phyloP scores from a whole-genome alignment of 2,113 vertebrate genomes.

The Procapra przewalskii region DNA sequence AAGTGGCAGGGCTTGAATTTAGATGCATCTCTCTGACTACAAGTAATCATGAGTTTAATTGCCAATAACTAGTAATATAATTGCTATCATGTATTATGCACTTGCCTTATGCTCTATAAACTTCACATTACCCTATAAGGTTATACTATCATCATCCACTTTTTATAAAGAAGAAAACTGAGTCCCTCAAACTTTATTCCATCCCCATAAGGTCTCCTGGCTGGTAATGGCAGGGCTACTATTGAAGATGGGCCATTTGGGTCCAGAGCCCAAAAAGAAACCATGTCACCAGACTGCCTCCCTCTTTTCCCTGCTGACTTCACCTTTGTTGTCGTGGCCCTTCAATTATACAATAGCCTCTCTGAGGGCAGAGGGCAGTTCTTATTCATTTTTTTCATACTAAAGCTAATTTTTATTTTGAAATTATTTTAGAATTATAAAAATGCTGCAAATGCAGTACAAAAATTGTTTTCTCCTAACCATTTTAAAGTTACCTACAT shows the following conservation, averaged over 20 bases:
- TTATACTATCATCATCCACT: neutral
- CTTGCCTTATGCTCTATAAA: neutral
- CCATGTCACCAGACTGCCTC: neutral
- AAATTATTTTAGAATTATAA: neutral
- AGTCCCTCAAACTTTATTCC: neutral
- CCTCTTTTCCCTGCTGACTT: neutral
- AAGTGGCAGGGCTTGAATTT: neutral
- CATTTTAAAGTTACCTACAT: neutral
- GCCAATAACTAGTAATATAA: neutral
- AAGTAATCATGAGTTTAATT: neutral
- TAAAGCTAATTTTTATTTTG: neutral
- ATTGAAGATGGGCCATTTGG: fast-evolving
- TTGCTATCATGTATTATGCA: neutral
- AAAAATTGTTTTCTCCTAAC: neutral
- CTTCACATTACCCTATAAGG: neutral
- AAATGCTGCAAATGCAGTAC: neutral
- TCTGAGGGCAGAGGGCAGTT: neutral
- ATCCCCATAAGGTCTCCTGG: neutral
- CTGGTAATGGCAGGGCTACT: neutral
- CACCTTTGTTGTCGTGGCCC: neutral
- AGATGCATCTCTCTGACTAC: neutral
- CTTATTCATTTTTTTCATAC: neutral
- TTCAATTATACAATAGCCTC: neutral
- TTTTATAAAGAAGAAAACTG: neutral
- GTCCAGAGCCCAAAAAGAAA: neutral